A percentile compares a stretch with the other conserved stretches of the same genome.
Evolutionary conservation across 2,888 invertebrate genomes (phyloP).

Genomic region (Myathropa florea): DNA sequence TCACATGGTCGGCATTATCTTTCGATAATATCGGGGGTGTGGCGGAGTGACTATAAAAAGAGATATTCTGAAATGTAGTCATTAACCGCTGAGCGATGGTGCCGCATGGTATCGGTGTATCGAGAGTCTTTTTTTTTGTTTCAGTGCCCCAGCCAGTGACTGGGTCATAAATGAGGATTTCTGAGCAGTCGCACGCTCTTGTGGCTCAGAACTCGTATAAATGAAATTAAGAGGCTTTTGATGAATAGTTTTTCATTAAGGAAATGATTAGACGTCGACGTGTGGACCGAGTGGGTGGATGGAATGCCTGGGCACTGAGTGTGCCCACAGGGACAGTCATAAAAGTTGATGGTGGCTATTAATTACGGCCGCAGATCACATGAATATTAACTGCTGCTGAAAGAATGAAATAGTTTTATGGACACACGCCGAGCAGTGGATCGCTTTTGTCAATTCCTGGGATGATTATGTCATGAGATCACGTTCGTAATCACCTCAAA

Average conservation of each 20-base stretch:
- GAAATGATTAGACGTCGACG: not conserved
- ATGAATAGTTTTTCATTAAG: not conserved
- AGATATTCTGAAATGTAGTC: not conserved
- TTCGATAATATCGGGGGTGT: slow-evolving; percentile 3
- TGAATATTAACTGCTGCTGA: not conserved
- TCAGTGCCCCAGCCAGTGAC: not conserved
- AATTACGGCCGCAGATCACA: not conserved
- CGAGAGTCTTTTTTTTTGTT: not conserved
- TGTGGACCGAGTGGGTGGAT: too few species aligned
- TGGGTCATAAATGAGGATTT: not conserved
- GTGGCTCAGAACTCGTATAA: not conserved
- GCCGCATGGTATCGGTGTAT: not conserved
- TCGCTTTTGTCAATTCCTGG: not conserved
- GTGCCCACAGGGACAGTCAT: not conserved
- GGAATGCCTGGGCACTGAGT: too few species aligned
- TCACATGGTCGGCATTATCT: slow-evolving; percentile 1
- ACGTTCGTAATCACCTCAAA: not conserved
- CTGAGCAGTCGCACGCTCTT: too few species aligned
- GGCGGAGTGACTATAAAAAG: not conserved
- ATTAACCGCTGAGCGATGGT: not conserved
- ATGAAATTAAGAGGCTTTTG: slow-evolving; percentile 6
- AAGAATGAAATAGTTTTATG: not conserved
- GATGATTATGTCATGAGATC: not conserved
- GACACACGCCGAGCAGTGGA: not conserved
- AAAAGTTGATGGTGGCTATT: not conserved